Base-by-base conservation (phyloP, 2,113 vertebrate species). In the Ameiurus melas region DNA sequence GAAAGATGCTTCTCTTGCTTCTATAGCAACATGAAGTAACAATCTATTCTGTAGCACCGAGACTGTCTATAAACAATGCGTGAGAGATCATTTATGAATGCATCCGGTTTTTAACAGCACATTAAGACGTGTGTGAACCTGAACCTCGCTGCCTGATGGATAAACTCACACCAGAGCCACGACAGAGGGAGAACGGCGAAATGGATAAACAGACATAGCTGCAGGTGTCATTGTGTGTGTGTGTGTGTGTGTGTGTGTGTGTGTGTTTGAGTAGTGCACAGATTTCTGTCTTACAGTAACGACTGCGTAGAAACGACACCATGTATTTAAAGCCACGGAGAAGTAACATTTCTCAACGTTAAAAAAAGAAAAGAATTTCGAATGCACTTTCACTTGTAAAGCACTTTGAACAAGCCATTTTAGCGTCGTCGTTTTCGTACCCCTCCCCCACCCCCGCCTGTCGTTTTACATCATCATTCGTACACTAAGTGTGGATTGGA, bases 1-100 rank as follows among this genome's bases (percentile, higher is more conserved):
- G 43, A 47, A 47, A 47, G 5, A 47, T 47, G 43, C 43, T 7
- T 7, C 88, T 90, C 90, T 90, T 86, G 92, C 93, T 94, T 95
- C 92, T 93, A 81, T n/a, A 30, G 73, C 68, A 70, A 70, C 86
- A 36, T 57, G 85, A 70, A 84, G 86, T 53, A 81, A 86, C 51
- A 25, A 64, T 33, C 85, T 47, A 20, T 86, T 80, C 75, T 16
- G 20, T 19, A 30, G 22, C 12, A 33, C 36, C 30, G 12, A 12
- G 5, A 10, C 36, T 2, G 14, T 27, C 39, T 19, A 78, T 78
- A 89, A 81, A 87, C 81, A 58, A 47, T 8, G 22, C 43, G 22
- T 25, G 19, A n/a, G 75, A 75, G 36, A 36, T 62, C 20, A 87
- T 75, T 83, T 87, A 73, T 73, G 17, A 7, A 62, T 20, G 57